Percentiles rank a stretch among this genome's conserved stretches.
Evolutionary conservation across 2,888 invertebrate genomes (phyloP).

Genomic region (Ctena decussata): DNA sequence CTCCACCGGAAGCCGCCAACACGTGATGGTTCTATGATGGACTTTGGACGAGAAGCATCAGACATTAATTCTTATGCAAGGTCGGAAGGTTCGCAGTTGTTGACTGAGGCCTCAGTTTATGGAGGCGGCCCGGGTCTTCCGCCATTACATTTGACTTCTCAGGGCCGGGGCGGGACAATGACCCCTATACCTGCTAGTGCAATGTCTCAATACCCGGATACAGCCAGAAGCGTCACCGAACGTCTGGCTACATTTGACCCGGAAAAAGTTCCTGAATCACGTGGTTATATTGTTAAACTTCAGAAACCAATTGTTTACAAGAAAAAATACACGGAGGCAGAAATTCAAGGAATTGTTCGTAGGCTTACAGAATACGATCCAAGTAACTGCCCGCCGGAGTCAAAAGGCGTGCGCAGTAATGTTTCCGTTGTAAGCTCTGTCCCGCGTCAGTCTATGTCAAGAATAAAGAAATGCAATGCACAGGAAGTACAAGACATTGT

Average conservation of each 20-base stretch:
- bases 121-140: conserved; percentile 33
- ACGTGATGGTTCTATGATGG: conserved; percentile 55
- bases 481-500: conserved; percentile 77
- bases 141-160: conserved; percentile 26
- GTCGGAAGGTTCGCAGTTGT: conserved; percentile 53
- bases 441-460: conserved; percentile 69
- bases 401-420: conserved; percentile 51
- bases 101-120: conserved; percentile 62
- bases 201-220: conserved; percentile 47
- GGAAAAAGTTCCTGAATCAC: conserved; percentile 70
- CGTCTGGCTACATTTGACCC: conserved; percentile 68
- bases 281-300: conserved; percentile 68
- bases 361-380: conserved; percentile 70
- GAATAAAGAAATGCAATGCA: conserved; percentile 68
- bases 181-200: conserved; percentile 62
- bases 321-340: conserved; percentile 70
- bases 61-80: conserved; percentile 52
- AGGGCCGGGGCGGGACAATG: conserved; percentile 39
- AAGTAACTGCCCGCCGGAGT: conserved; percentile 65
- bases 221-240: conserved; percentile 49
- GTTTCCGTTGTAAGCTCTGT: conserved; percentile 64
- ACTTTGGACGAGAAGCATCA: conserved; percentile 39
- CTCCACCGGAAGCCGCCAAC: conserved; percentile 60
- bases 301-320: conserved; percentile 71
- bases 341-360: conserved; percentile 68